Evolutionary conservation across 2,888 invertebrate species (phyloP), one percentile per base, ranked within the genome.

Genomic region (Lasioglossum figueresi): DNA sequence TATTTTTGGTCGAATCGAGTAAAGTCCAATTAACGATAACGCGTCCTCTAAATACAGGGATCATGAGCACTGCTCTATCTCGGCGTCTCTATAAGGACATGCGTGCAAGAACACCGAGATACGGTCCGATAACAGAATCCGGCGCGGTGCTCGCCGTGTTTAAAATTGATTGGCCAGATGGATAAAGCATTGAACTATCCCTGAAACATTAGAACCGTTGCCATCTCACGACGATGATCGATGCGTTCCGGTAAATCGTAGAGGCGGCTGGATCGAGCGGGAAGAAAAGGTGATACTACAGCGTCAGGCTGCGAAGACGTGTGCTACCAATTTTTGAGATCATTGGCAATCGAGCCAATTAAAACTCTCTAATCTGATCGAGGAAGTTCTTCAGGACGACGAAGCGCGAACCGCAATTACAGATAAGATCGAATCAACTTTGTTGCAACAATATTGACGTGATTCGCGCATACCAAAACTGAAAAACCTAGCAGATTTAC

Each of bases 361-460:
- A 76, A 68, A 76, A 59, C 68, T 34, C 40, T 43, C 6, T 72
- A 71, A 81, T 81, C 76, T 45, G 40, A 40, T 76, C 34, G 31
- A 43, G 74, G 74, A 71, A 75, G 59, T 75, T 45, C 59, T 12
- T 40, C 12, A 14, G 40, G 1, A 40, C 31, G 56, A 27, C 27
- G 34, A 12, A 40, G n/a, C 66, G 72, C 48, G 56, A 76, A 16
- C 34, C 40, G 43, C 72, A 76, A 45, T 68, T 73, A 14, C 6
- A 77, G 82, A 78, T 82, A 82, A 82, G 78, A 75, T 75, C 68
- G 19, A 31, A 63, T 40, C 27, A 14, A 73, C 73, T 34, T 52
- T 37, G 66, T 66, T 68, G 43, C 48, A 73, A 66, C 52, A 56
- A 76, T 43, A 40, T 63, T 40, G 63, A 70, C 34, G n/a, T 16